Evolutionary conservation across 2,797 vertebrate species (phyloP), one percentile per base, ranked within the genome.

Genomic region (Pterois miles): DNA sequence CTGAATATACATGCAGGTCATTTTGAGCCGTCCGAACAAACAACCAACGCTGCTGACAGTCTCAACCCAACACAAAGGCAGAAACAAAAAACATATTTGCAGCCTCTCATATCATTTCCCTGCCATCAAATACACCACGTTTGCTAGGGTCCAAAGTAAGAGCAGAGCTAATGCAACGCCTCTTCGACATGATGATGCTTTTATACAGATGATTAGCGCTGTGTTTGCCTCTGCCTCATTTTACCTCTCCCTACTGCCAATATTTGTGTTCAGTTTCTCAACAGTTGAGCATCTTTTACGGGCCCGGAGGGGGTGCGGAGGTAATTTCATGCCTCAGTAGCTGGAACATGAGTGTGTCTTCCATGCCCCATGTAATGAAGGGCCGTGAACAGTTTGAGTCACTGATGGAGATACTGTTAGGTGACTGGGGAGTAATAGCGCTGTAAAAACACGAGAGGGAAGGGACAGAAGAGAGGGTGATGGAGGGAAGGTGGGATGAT

Each of bases 261-360:
- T 87, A 58, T 84, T 86, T 85, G 63, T 65, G 58, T 74, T 81
- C 2, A 53, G 53, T 74, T 53, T 83, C 74, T 76, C 34, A 72
- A 33, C 57, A 65, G 25, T 36, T 18, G 65, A 31, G 52, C 71
- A 54, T 84, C 64, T 75, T 74, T 80, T 54, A 59, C 23, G 13
- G 8, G 18, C 68, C 80, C 5, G 9, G 16, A 40, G 83, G 86
- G 76, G 66, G 9, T 63, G 29, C 75, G 33, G 76, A 73, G 82
- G 86, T 85, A 90, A 93, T 92, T 91, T 92, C 85, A 92, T 85
- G 88, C 81, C 80, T 90, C 81, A 78, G 69, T 63, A 80, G 75
- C 65, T 74, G 81, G 78, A 89, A 86, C 84, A 75, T 38, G 75
- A 85, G 63, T 46, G 76, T 8, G 73, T 63, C 71, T 72, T 66